Conservation (phyloP, 2,888 invertebrate species). For the Apodemia mormo region DNA sequence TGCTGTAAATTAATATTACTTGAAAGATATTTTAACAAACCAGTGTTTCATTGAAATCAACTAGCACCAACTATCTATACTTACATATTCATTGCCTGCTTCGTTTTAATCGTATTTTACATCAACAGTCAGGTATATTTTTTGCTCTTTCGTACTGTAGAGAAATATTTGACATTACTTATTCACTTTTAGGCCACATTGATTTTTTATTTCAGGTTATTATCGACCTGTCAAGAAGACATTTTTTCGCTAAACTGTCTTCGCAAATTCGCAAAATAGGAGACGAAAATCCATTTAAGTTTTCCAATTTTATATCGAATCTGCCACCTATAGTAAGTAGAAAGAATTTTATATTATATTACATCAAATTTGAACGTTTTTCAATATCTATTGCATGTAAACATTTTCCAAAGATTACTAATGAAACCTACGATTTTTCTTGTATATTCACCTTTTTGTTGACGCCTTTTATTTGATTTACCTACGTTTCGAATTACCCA, state of each 20-base stretch:
- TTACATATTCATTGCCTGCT: constrained; percentile 8
- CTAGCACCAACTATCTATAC: constrained; percentile 16
- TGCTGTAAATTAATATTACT: constrained; percentile 4
- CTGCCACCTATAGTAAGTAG: constrained; percentile 78
- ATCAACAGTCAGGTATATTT: constrained; percentile 31
- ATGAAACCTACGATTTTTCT: neutral
- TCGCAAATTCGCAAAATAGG: constrained; percentile 79
- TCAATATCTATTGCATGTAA: neutral
- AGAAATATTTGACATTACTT: constrained; percentile 30
- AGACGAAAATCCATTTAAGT: constrained; percentile 79
- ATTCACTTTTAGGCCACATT: constrained; percentile 57
- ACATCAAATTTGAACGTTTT: neutral
- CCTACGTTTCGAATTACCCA: neutral
- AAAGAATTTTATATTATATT: neutral
- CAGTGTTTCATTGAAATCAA: constrained; percentile 2
- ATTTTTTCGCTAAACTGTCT: constrained; percentile 72
- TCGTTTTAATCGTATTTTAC: constrained; percentile 18
- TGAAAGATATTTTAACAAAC: neutral
- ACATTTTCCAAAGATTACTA: neutral
- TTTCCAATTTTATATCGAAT: constrained; percentile 80
- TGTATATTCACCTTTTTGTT: neutral
- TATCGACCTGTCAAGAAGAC: constrained; percentile 80
- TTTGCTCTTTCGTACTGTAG: constrained; percentile 31
- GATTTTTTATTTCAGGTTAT: constrained; percentile 80
- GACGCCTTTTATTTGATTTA: neutral